Percentiles rank a stretch among this genome's conserved stretches.
Evolutionary conservation across 2,797 vertebrate genomes (phyloP).

Genomic region (Chlorospingus semifuscus): DNA sequence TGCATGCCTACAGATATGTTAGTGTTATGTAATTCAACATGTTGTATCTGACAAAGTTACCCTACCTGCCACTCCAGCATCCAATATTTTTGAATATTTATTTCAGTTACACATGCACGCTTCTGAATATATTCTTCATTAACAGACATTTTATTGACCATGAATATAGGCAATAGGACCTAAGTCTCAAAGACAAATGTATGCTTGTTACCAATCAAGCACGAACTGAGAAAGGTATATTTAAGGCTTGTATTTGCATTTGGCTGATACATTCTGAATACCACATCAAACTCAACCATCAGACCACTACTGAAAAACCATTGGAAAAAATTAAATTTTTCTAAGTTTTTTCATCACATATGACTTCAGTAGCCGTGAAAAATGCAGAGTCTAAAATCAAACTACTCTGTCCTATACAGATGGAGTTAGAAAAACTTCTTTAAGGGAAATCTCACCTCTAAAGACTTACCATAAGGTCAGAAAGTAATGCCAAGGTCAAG

Average conservation of each 20-base stretch:
- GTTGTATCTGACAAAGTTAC: not conserved
- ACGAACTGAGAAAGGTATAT: not conserved
- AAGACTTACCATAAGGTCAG: not conserved
- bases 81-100: not conserved
- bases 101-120: not conserved
- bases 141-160: not conserved
- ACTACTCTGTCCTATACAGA: not conserved
- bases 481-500: not conserved
- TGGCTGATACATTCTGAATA: not conserved
- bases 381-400: not conserved
- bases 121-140: not conserved
- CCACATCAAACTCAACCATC: not conserved
- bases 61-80: not conserved
- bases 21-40: not conserved
- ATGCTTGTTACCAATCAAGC: not conserved
- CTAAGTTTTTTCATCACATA: not conserved
- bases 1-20: not conserved
- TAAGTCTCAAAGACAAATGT: not conserved
- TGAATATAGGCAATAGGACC: not conserved
- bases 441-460: not conserved
- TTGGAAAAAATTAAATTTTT: not conserved
- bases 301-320: not conserved
- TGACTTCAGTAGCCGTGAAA: not conserved
- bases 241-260: not conserved
- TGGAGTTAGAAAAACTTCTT: not conserved